Percentiles rank a stretch among this genome's conserved stretches.
Conservation (phyloP, 2,797 vertebrate genomes). For the Erpetoichthys calabaricus region DNA sequence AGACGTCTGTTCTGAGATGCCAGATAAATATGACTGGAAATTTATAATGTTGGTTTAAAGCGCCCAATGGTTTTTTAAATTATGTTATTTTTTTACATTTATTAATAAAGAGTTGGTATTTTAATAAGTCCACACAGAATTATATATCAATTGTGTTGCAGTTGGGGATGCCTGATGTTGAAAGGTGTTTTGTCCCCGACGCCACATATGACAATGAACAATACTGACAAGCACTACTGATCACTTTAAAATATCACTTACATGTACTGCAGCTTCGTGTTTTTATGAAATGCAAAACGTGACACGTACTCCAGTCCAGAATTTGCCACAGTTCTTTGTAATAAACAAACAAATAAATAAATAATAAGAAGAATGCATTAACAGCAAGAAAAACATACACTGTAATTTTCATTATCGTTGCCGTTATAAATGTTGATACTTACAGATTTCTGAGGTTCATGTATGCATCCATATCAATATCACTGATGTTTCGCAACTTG, state of each 20-base stretch:
- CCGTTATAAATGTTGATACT: slow-evolving; percentile 38
- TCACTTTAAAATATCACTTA: slow-evolving; percentile 46
- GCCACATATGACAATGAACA: no score
- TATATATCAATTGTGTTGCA: no score
- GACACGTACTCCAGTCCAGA: slow-evolving; percentile 79
- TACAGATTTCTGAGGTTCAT: slow-evolving; percentile 87
- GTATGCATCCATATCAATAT: slow-evolving; percentile 77
- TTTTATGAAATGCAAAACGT: slow-evolving; percentile 77
- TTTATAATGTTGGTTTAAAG: no score
- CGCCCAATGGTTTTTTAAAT: no score
- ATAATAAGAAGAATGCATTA: not conserved
- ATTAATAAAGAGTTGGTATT: no score
- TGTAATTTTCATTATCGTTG: not conserved
- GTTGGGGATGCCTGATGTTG: no score
- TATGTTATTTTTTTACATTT: no score
- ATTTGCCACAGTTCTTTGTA: slow-evolving; percentile 77
- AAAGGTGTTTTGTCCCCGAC: no score
- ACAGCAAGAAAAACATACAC: slow-evolving; percentile 7
- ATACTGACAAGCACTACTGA: no score
- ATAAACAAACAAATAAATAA: slow-evolving; percentile 22
- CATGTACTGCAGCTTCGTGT: slow-evolving; percentile 78
- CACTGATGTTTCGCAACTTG: slow-evolving; percentile 79
- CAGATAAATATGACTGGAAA: no score
- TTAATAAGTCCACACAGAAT: no score
- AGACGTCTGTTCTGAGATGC: not conserved